These are phyloP conservation scores for Passerculus sandwichensis DNA, from an alignment of 2,797 vertebrate genomes.

Conservation along the genomic window DNA sequence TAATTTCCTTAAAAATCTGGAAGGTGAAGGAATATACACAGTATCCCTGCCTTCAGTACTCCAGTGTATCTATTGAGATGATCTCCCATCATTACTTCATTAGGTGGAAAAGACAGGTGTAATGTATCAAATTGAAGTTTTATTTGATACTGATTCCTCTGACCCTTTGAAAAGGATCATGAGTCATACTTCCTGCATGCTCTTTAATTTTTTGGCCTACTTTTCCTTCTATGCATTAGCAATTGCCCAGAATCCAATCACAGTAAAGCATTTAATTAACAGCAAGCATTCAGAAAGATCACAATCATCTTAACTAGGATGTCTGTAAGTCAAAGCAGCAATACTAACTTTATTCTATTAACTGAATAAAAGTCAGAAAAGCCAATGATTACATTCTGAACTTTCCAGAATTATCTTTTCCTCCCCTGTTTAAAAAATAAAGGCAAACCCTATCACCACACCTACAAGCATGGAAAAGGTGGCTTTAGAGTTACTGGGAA, in stretches of 20 bases:
- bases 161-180: background rate
- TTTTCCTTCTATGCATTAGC: background rate
- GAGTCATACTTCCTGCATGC: background rate
- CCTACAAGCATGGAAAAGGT: background rate
- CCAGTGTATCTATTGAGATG: background rate
- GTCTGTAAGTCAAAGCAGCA: background rate
- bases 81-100: background rate
- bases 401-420: background rate
- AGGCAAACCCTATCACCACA: background rate
- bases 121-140: background rate
- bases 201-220: background rate
- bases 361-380: background rate
- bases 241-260: background rate
- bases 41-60: background rate
- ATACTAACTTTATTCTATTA: background rate
- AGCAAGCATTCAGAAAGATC: background rate
- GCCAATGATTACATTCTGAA: background rate
- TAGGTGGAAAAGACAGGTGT: background rate
- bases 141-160: background rate
- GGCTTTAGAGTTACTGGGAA: background rate
- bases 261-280: background rate
- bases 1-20: background rate
- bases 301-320: background rate
- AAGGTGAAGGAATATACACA: background rate
- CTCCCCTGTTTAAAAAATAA: background rate